Evolutionary conservation across 2,797 vertebrate genomes (phyloP), one percentile per base, ranked within the genome.

Genomic region (Galaxias olidus): DNA sequence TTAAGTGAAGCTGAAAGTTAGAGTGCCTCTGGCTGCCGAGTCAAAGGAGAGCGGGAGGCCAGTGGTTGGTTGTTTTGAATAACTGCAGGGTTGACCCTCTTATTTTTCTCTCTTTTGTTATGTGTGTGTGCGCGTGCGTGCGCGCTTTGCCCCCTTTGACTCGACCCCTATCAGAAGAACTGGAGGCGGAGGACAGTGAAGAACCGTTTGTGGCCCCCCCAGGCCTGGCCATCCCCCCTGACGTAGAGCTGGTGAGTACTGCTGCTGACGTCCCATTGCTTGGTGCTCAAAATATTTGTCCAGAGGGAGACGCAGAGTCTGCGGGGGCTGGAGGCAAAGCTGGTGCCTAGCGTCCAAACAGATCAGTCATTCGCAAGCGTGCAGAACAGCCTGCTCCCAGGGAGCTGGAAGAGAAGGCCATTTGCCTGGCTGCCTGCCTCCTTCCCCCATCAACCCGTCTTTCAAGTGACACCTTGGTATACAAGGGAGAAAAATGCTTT

Each of bases 201-300:
- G 96, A 99, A 61, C 98, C 98, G 0, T 99, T 96, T 55, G 81
- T 98, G 59, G 98, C 98, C 8, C 98, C 97, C 4, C 77, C 91
- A 0, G 97, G 96, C 17, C 82, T 99, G 74, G 83, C 83, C 0
- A 96, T 99, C 47, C 96, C 98, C 11, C 87, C 96, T 13, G 97
- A 99, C 59, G 95, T 99, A 61, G 98, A 99, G 69, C 89, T 99
- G 95, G 98, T 99, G 90, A 78, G 94, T 88, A 69, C 77, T 10
- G 11, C 4, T 5, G 0, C 12, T 7, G 7, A 15, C 0, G 15
- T 12, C 11, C 43, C 10, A 17, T 11, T 46, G 42, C 56, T 45
- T 40, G 6, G 40, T 55, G 20, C 42, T 58, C 12, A 30, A 30
- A 30, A 30, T 30, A 30, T 30, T 30, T 2, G 30, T 30, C 30